A percentile compares a stretch with the other conserved stretches of the same genome.
Evolutionary conservation across 2,888 invertebrate species (phyloP).

Genomic region (Dryococelus australis): DNA sequence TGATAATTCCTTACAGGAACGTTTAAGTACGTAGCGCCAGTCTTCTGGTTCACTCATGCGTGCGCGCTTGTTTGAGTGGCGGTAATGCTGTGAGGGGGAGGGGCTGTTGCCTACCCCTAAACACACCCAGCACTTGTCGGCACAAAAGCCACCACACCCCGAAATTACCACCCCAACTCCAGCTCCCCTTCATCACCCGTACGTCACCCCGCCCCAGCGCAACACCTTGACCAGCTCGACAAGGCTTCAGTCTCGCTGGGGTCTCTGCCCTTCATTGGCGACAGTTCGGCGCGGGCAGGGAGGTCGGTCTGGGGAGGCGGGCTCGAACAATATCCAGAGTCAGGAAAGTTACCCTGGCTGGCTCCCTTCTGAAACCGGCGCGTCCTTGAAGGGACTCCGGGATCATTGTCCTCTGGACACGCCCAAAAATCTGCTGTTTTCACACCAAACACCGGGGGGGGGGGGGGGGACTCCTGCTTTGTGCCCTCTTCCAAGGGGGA

Average conservation of each 20-base stretch:
- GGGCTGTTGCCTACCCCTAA: too few relatives aligned
- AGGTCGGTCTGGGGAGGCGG: neutral
- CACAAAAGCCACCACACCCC: too few relatives aligned
- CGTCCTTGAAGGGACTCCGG: neutral
- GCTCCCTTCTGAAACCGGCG: neutral
- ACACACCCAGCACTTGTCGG: too few relatives aligned
- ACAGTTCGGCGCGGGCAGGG: neutral
- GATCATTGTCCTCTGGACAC: slow-evolving; percentile 9
- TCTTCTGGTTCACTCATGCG: too few relatives aligned
- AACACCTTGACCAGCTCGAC: neutral
- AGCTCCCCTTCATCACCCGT: too few relatives aligned
- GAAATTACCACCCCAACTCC: too few relatives aligned
- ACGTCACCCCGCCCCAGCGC: too few relatives aligned
- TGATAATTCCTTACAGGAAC: too few relatives aligned
- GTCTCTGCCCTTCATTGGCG: neutral
- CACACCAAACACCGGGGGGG: neutral
- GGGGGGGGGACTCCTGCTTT: neutral
- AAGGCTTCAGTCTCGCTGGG: neutral
- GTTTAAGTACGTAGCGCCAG: too few relatives aligned
- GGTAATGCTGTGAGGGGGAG: too few relatives aligned
- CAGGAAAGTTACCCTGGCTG: neutral
- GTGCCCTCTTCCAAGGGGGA: neutral
- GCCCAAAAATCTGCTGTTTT: neutral
- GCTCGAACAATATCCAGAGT: neutral
- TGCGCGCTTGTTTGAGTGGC: too few relatives aligned